These are phyloP conservation scores for Amphipyra berbera DNA, from an alignment of 2,888 invertebrate genomes.

Conservation along the genomic window DNA sequence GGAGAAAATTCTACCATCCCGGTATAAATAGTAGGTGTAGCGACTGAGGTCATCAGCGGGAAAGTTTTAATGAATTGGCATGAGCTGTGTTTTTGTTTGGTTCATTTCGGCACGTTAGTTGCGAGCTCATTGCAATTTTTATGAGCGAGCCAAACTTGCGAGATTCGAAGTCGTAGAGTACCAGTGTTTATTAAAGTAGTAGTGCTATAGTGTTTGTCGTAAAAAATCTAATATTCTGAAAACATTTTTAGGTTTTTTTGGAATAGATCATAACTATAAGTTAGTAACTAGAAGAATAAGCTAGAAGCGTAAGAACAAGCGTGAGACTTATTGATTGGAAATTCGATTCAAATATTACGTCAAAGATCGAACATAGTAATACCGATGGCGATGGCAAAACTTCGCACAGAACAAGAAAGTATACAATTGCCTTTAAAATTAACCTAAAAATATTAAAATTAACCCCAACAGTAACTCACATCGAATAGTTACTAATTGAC, in stretches of 20 bases:
- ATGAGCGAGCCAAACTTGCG: constrained; percentile 54
- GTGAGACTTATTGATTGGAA: no score
- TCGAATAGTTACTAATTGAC: constrained; percentile 50
- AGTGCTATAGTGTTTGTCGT: constrained; percentile 17
- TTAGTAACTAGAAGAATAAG: no score
- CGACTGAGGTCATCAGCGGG: constrained; percentile 70
- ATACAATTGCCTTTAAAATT: background rate
- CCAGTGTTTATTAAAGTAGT: constrained; percentile 56
- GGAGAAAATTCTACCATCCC: constrained; percentile 64
- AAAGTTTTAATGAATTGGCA: constrained; percentile 85
- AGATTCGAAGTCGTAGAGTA: constrained; percentile 44
- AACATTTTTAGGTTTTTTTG: no score
- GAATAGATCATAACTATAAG: no score
- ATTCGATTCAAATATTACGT: no score
- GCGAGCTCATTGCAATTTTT: constrained; percentile 63
- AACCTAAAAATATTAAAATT: constrained; percentile 13
- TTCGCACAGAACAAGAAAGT: background rate
- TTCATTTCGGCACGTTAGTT: constrained; percentile 63
- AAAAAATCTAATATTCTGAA: constrained; percentile 12
- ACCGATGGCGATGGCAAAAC: no score
- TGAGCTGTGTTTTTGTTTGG: constrained; percentile 65
- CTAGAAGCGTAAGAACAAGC: no score
- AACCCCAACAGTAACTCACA: constrained; percentile 25
- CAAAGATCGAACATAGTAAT: no score
- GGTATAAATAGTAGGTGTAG: constrained; percentile 72